These are phyloP conservation scores for Brenthis ino DNA, from an alignment of 2,888 invertebrate species.

Conservation along the genomic window DNA sequence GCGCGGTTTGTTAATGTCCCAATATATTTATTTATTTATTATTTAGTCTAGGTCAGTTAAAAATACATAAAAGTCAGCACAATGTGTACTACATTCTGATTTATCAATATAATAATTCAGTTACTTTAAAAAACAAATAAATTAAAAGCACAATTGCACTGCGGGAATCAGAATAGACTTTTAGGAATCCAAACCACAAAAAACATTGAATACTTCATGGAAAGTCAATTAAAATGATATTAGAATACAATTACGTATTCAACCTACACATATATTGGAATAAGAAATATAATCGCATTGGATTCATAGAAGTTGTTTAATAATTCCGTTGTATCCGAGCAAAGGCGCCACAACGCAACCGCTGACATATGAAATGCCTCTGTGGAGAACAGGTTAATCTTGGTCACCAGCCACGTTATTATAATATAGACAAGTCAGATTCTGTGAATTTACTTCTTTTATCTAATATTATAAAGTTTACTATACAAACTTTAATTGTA, in stretches of 20 bases:
- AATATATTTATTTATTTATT: too few relatives aligned
- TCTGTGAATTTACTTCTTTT: neutral
- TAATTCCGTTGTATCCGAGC: slow-evolving; percentile 1
- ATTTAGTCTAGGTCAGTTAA: too few relatives aligned
- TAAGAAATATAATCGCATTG: neutral
- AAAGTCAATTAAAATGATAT: slow-evolving; percentile 19
- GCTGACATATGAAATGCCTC: slow-evolving; percentile 9
- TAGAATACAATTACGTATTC: neutral
- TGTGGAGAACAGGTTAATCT: slow-evolving; percentile 11
- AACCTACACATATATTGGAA: neutral
- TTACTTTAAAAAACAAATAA: slow-evolving; percentile 2
- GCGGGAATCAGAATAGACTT: neutral
- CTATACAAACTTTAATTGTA: too few relatives aligned
- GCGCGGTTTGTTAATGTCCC: too few relatives aligned
- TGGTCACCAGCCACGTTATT: slow-evolving; percentile 4
- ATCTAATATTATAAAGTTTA: too few relatives aligned
- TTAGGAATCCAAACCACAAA: slow-evolving; percentile 5
- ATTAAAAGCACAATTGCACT: slow-evolving; percentile 3
- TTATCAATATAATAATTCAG: too few relatives aligned
- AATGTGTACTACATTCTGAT: too few relatives aligned
- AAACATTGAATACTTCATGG: neutral
- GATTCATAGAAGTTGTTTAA: neutral
- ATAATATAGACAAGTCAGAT: neutral
- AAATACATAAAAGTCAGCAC: too few relatives aligned
- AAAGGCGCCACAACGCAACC: neutral